Base-by-base conservation (phyloP, 2,888 invertebrate genomes). In the Frankliniella intonsa region DNA sequence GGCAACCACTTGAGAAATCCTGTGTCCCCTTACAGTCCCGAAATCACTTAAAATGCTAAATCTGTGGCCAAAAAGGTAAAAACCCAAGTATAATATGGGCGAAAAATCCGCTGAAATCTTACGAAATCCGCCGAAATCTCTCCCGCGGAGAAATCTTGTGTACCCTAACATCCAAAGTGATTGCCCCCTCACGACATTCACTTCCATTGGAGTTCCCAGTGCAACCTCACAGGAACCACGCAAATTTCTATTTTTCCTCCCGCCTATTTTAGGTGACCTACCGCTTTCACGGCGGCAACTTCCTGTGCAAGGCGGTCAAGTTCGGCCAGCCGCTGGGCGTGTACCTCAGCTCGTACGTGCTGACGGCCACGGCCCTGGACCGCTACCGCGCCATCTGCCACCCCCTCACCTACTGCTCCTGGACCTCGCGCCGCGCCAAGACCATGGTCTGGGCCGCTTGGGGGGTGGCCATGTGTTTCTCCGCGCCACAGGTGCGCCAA, bases 271-370 rank as follows among this genome's bases (percentile, higher is more conserved):
- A 86, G 82, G 85, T 87, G 80, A 86, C 86, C 14, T 86, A 84
- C 83, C 84, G 89, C 82, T 91, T 91, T 87, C 88, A 90, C 84
- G 93, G 93, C 14, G 91, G 91, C 3, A 88, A 88, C 80, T 84
- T 90, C 50, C 87, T 91, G 83, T 92, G 92, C 86, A 92, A 92
- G 86, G 82, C 91, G 55, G 90, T 93, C 82, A 92, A 92, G 86
- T 93, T 91, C 86, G 88, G 90, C n/a, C 93, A 93, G 86, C 90
- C 92, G 0, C 86, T 93, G 69, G 92, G 92, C 1, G 90, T 91
- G 38, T 93, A 92, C 87, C 88, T 92, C 82, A 92, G 92, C 85
- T 91, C 92, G 11, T 92, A 92, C 86, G 87, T 91, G 49, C 86
- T 91, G 80, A 90, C 90, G 86, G 90, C 90, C 14, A 91, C 91